phyloP scores from a whole-genome alignment of 2,113 vertebrate species.

The Cromileptes altivelis region DNA sequence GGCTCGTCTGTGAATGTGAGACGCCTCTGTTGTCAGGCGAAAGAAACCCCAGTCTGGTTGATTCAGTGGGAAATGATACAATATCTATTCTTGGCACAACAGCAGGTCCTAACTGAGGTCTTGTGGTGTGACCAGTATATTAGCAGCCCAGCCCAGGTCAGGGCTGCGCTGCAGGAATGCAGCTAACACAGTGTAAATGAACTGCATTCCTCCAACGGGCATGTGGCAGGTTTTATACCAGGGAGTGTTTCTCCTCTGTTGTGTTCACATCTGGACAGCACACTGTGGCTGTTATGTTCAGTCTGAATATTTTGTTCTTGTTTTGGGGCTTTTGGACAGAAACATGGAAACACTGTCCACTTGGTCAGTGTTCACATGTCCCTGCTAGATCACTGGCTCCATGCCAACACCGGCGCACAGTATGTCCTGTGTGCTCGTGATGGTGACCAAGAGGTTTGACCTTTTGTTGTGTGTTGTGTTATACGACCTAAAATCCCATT shows the following conservation, averaged over 20 bases:
- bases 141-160: background rate
- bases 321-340: background rate
- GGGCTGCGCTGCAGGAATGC: conserved; percentile 4
- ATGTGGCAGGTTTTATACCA: background rate
- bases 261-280: conserved; percentile 1
- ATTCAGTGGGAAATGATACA: conserved; percentile 34
- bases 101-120: conserved; percentile 4
- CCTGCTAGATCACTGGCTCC: background rate
- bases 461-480: background rate
- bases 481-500: background rate
- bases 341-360: background rate
- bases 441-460: background rate
- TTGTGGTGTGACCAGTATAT: conserved; percentile 21
- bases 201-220: conserved; percentile 10
- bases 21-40: conserved; percentile 51
- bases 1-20: conserved; percentile 35
- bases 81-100: conserved; percentile 26
- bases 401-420: background rate
- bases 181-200: background rate
- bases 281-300: background rate
- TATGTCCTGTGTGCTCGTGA: too few relatives aligned
- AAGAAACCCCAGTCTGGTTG: conserved; percentile 42
- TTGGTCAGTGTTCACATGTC: background rate
- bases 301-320: background rate
- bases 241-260: background rate